Percentiles rank a stretch among this genome's conserved stretches.
These are phyloP conservation scores for Nannobrachium achirus DNA, from an alignment of 2,113 vertebrate species.

Conservation along the genomic window DNA sequence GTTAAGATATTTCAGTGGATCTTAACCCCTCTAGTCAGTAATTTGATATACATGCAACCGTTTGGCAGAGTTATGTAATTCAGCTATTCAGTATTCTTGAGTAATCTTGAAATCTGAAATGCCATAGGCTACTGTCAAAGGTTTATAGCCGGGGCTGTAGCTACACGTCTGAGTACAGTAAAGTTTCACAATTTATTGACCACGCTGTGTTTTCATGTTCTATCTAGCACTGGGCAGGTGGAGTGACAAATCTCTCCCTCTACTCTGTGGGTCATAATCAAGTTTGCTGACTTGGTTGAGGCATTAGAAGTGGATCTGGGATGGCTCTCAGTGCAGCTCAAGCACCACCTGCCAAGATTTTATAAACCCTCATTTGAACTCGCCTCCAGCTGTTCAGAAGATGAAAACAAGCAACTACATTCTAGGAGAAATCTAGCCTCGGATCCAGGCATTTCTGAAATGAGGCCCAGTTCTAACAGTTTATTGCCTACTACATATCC, in stretches of 20 bases:
- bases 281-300: conserved; percentile 2
- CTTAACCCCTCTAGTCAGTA: no score
- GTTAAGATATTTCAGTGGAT: no score
- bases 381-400: neutral
- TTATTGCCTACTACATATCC: neutral
- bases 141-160: no score
- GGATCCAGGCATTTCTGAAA: no score
- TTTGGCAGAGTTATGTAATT: no score
- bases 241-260: neutral
- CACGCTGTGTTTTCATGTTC: neutral
- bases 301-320: neutral
- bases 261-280: neutral
- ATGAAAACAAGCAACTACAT: neutral
- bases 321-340: conserved; percentile 5
- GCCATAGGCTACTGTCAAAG: no score
- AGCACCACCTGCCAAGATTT: neutral
- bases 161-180: no score
- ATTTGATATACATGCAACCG: no score
- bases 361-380: conserved; percentile 5
- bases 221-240: neutral
- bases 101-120: no score
- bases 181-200: no score
- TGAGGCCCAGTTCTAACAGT: neutral
- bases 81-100: no score
- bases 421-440: neutral